Evolutionary conservation across 1,140 invertebrate genomes (phyloP), one percentile per base, ranked within the genome.

Genomic region (Cepaea nemoralis): DNA sequence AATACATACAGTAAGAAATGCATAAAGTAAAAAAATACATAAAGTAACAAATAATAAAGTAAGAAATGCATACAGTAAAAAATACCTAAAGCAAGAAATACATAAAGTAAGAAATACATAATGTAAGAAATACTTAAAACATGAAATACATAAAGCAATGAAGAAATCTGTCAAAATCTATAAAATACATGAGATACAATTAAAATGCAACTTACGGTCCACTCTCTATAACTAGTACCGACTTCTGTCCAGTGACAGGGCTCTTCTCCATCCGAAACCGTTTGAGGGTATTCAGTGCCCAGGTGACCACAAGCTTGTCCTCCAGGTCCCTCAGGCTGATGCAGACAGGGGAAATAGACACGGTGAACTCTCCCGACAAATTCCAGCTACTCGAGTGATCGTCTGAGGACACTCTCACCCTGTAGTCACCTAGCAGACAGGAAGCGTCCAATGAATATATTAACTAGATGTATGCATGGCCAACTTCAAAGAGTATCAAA

Each of bases 201-300:
- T 35, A 35, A 19, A 73, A 14, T 37, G 6, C 0, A 39, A 86
- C 87, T 88, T 81, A 88, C 87, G 85, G 83, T 66, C 87, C 87
- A 82, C 83, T 83, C 40, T 88, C 83, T 0, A 88, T 83, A 3
- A 83, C 77, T 16, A 88, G 67, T 16, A 86, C 67, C 2, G 79
- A 77, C 40, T 55, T 59, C 33, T 83, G 73, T 8, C 82, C 82
- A 33, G 84, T 77, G 19, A 59, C 73, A 19, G 59, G 27, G n/a
- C 85, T 74, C 33, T 82, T 84, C 22, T 82, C 85, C 42, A 85
- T 67, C 37, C 86, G 81, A 50, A 88, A 88, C 8, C 83, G 63
- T 74, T 84, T 86, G 24, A 88, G 66, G 31, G 82, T 85, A 73
- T 70, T 76, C 3, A 88, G 79, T 24, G 73, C 69, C 87, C 87